Base-by-base conservation (phyloP, 2,113 vertebrate species). In the Diphyllodes magnificus region DNA sequence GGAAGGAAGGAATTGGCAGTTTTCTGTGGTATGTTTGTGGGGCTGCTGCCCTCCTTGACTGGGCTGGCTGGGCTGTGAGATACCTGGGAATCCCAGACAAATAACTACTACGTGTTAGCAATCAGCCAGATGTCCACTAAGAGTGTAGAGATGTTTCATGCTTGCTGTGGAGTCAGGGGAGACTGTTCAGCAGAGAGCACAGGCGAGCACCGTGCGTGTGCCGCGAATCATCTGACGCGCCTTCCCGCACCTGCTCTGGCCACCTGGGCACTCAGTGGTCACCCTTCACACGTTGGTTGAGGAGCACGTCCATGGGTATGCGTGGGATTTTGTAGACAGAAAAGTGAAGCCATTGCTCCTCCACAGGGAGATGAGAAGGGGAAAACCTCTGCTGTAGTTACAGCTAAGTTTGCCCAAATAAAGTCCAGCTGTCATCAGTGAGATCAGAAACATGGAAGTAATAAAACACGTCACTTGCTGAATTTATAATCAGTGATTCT, bases 171-270 rank as follows among this genome's bases (percentile, higher is more conserved):
- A 83, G 42, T 39, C 51, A 23, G 27, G 7, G 45, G 20, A 51
- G 45, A 7, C 30, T 14, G 39, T 50, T 78, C n/a, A 71, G 47
- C 15, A 18, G 17, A 54, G 27, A 10, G 20, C 65, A 56, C 8
- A 13, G 0, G 0, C 0, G 1, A 60, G 50, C 42, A 16, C 11
- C 0, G 1, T 35, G 44, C 0, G 0, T 3, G 4, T 9, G 50
- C 40, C 4, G 0, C 31, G 66, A 24, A 18, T 42, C 6, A 3
- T n/a, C 51, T 31, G 42, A 5, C 2, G 13, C 0, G 2, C 33
- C 23, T 51, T 47, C 56, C 56, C 0, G 6, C 8, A 1, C 4
- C 4, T 27, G 39, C 64, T 31, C 59, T 6, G 39, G 33, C 68
- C 44, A 24, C 37, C 69, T 6, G 64, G 35, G 54, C 73, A 16